phyloP scores from a whole-genome alignment of 2,113 vertebrate genomes.

The Lutjanus erythropterus region DNA sequence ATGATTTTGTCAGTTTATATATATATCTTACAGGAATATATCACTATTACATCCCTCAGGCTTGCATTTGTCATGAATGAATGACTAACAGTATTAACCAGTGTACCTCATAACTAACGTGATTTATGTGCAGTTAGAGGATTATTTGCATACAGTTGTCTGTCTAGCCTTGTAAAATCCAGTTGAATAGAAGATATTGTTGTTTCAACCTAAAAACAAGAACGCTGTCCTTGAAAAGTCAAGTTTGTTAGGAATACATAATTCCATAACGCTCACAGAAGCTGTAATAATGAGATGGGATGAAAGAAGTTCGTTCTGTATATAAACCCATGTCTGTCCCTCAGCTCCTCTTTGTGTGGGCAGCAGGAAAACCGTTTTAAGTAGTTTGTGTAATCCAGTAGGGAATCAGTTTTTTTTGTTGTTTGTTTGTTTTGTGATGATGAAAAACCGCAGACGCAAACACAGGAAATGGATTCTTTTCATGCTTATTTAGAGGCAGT shows the following conservation, averaged over 20 bases:
- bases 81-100: too few species aligned
- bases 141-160: background rate
- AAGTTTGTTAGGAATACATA: background rate
- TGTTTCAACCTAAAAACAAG: background rate
- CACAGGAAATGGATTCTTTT: constrained; percentile 67
- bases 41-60: background rate
- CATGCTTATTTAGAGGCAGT: constrained; percentile 52
- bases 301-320: constrained; percentile 2
- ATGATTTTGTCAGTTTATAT: too few species aligned
- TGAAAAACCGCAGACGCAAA: constrained; percentile 53
- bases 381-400: constrained; percentile 37
- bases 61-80: too few species aligned
- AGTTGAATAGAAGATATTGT: background rate
- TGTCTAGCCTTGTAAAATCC: background rate
- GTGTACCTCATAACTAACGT: too few species aligned
- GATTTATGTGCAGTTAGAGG: background rate
- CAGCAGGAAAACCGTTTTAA: constrained; percentile 31
- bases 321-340: background rate
- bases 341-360: constrained; percentile 1
- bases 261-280: background rate
- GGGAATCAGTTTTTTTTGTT: constrained; percentile 10
- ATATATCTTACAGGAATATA: too few species aligned
- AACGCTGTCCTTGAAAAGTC: background rate
- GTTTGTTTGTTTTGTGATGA: background rate
- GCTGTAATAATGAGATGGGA: background rate